A percentile compares a stretch with the other conserved stretches of the same genome.
These are phyloP conservation scores for Xanthia icteritia DNA, from an alignment of 2,888 invertebrate genomes.

Conservation along the genomic window DNA sequence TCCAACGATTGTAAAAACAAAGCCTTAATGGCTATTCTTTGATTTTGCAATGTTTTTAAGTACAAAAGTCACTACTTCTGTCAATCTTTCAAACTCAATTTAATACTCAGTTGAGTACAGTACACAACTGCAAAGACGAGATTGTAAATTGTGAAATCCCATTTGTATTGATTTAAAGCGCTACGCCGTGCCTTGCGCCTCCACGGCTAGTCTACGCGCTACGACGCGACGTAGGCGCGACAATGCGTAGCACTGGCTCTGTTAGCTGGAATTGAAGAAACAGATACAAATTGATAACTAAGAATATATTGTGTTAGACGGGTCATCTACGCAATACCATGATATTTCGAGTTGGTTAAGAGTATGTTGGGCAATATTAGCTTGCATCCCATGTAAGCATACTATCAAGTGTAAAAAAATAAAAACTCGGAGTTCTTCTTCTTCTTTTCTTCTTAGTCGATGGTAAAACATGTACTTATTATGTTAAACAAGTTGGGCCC, in stretches of 20 bases:
- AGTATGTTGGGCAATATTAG: not conserved
- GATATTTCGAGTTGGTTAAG: not conserved
- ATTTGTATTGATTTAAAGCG: constrained; percentile 7
- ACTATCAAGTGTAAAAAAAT: not conserved
- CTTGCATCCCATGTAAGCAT: not conserved
- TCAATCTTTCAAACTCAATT: not conserved
- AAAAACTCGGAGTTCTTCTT: not conserved
- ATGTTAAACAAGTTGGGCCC: too few species aligned
- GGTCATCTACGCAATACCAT: not conserved
- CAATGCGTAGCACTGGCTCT: constrained; percentile 17
- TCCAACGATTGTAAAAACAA: not conserved
- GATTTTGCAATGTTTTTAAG: not conserved
- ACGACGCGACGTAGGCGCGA: constrained; percentile 10
- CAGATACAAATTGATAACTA: not conserved
- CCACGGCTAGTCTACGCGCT: constrained; percentile 4
- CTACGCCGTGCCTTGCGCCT: constrained; percentile 2
- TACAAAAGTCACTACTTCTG: not conserved
- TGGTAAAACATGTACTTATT: too few species aligned
- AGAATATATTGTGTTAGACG: too few species aligned
- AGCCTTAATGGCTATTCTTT: not conserved
- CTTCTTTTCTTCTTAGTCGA: too few species aligned
- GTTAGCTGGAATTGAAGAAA: not conserved
- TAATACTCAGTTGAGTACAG: not conserved
- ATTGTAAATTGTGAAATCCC: not conserved
- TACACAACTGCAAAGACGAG: not conserved